phyloP scores from a whole-genome alignment of 2,113 vertebrate genomes.

The Gnathonemus longibarbis region DNA sequence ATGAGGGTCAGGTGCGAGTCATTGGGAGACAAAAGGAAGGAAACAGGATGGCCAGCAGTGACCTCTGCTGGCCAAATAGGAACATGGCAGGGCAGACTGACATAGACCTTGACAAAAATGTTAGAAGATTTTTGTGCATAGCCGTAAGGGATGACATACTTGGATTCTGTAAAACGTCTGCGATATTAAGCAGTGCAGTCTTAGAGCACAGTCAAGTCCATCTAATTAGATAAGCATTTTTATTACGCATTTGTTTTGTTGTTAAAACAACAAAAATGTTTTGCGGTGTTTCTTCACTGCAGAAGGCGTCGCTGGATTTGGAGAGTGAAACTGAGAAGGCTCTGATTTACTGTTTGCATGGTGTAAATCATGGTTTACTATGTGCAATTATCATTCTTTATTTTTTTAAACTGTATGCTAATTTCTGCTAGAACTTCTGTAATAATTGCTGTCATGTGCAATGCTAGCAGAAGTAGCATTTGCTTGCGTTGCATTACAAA shows the following conservation, averaged over 20 bases:
- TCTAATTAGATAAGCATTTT: not conserved
- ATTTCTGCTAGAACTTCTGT: not conserved
- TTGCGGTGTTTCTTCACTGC: not conserved
- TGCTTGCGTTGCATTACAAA: not conserved
- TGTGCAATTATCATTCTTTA: not conserved
- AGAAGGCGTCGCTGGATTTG: not conserved
- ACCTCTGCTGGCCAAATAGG: not conserved
- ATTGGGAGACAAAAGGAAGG: not conserved
- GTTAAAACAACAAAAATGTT: not conserved
- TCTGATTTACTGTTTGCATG: not conserved
- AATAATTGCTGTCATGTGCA: too few species aligned
- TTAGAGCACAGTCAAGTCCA: not conserved
- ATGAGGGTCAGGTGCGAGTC: not conserved
- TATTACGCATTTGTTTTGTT: not conserved
- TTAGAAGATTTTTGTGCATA: not conserved
- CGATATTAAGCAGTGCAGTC: not conserved
- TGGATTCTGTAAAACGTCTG: not conserved
- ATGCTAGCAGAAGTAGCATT: too few species aligned
- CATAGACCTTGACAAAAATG: not conserved
- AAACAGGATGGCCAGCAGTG: not conserved
- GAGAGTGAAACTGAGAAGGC: not conserved
- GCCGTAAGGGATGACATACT: not conserved
- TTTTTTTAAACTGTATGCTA: not conserved
- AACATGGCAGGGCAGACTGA: not conserved
- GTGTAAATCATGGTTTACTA: not conserved